These are phyloP conservation scores for Neodiprion virginianus DNA, from an alignment of 1,140 invertebrate genomes.

Conservation along the genomic window DNA sequence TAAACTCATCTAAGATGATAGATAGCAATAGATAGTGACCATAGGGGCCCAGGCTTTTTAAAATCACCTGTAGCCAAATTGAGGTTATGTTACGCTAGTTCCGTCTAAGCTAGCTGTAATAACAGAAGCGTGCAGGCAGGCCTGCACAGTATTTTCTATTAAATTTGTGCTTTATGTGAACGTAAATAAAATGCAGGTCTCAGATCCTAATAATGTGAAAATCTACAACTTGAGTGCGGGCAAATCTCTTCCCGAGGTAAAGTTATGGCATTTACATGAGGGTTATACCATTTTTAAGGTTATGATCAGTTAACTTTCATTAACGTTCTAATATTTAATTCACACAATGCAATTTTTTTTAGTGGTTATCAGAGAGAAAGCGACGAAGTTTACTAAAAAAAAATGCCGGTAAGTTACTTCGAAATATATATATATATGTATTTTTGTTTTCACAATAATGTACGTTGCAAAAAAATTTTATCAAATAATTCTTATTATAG, in stretches of 20 bases:
- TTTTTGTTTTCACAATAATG: not conserved
- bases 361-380: constrained; percentile 95
- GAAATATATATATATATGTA: not conserved
- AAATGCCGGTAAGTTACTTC: constrained; percentile 73
- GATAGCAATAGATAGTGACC: no score
- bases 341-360: constrained; percentile 48
- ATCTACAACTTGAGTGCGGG: constrained; percentile 97
- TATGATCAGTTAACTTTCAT: constrained; percentile 23
- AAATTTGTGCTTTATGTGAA: not conserved
- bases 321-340: constrained; percentile 16
- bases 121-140: no score
- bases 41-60: no score
- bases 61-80: not conserved
- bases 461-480: constrained; percentile 5
- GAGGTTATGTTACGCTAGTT: not conserved
- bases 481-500: constrained; percentile 8
- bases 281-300: constrained; percentile 31
- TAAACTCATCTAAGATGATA: no score
- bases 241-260: constrained; percentile 95
- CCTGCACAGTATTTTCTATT: no score
- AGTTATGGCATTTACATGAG: constrained; percentile 40
- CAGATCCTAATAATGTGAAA: constrained; percentile 92
- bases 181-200: constrained; percentile 74
- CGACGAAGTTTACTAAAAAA: constrained; percentile 86
- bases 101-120: no score